These are phyloP conservation scores for Chaenogobius annularis DNA, from an alignment of 2,113 vertebrate genomes.

Conservation along the genomic window DNA sequence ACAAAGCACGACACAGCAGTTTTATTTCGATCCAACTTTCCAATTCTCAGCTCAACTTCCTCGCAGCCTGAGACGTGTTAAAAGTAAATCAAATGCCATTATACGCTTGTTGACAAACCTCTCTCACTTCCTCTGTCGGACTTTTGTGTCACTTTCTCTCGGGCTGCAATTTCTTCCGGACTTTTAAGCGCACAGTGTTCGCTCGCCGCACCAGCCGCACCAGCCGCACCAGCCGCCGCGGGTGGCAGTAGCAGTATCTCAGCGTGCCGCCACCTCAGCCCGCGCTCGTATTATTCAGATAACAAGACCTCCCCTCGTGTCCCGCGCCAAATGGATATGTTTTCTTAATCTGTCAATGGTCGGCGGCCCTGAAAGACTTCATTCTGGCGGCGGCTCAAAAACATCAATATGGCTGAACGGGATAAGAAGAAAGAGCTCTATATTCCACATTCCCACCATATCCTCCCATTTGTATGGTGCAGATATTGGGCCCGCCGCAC, in stretches of 20 bases:
- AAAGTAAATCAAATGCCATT: slow-evolving; percentile 9
- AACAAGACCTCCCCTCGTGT: slow-evolving; percentile 64
- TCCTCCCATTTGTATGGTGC: slow-evolving; percentile 69
- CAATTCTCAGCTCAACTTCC: background rate
- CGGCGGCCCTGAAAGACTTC: slow-evolving; percentile 67
- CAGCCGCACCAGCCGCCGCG: slow-evolving; percentile 41
- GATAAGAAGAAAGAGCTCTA: slow-evolving; percentile 74
- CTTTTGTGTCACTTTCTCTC: slow-evolving; percentile 32
- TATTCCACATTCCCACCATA: slow-evolving; percentile 62
- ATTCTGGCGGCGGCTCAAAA: slow-evolving; percentile 74
- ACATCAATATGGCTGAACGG: slow-evolving; percentile 74
- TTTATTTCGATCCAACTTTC: background rate
- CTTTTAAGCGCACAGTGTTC: slow-evolving; percentile 58
- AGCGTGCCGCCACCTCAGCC: slow-evolving; percentile 60
- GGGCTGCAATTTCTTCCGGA: slow-evolving; percentile 51
- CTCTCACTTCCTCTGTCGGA: slow-evolving; percentile 23
- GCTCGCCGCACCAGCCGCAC: slow-evolving; percentile 49
- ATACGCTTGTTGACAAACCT: slow-evolving; percentile 23
- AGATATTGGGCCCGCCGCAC: slow-evolving; percentile 71
- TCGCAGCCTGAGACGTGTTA: slow-evolving; percentile 11
- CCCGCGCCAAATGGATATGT: slow-evolving; percentile 65
- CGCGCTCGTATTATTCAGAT: slow-evolving; percentile 70
- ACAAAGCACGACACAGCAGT: background rate
- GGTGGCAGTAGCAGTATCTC: background rate
- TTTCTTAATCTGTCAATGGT: slow-evolving; percentile 74